phyloP scores from a whole-genome alignment of 2,888 invertebrate species.

The Eledone cirrhosa region DNA sequence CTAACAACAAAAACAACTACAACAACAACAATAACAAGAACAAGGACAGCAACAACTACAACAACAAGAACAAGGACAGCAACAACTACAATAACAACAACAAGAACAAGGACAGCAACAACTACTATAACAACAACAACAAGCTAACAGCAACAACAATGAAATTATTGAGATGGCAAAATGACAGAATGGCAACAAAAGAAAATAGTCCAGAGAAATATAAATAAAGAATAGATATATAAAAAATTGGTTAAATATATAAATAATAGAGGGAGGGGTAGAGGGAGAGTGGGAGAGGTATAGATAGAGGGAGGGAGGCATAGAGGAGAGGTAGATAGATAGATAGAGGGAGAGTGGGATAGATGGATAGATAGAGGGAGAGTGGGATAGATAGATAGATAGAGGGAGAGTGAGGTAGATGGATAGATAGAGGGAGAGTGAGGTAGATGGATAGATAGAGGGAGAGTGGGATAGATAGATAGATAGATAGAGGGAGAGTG shows the following conservation, averaged over 20 bases:
- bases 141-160: too few relatives aligned
- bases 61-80: not conserved
- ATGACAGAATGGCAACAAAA: not conserved
- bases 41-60: not conserved
- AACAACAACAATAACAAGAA: too few relatives aligned
- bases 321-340: not conserved
- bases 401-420: not conserved
- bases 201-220: not conserved
- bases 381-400: not conserved
- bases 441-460: too few relatives aligned
- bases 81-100: too few relatives aligned
- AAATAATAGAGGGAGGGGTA: not conserved
- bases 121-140: too few relatives aligned
- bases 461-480: too few relatives aligned
- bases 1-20: too few relatives aligned
- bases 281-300: not conserved
- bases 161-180: not conserved
- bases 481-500: not conserved
- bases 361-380: not conserved
- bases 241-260: not conserved
- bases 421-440: not conserved
- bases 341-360: not conserved
- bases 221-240: not conserved
- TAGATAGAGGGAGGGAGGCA: not conserved
- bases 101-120: too few relatives aligned